Evolutionary conservation across 1,140 invertebrate genomes (phyloP), one percentile per base, ranked within the genome.

Genomic region (Battus philenor): DNA sequence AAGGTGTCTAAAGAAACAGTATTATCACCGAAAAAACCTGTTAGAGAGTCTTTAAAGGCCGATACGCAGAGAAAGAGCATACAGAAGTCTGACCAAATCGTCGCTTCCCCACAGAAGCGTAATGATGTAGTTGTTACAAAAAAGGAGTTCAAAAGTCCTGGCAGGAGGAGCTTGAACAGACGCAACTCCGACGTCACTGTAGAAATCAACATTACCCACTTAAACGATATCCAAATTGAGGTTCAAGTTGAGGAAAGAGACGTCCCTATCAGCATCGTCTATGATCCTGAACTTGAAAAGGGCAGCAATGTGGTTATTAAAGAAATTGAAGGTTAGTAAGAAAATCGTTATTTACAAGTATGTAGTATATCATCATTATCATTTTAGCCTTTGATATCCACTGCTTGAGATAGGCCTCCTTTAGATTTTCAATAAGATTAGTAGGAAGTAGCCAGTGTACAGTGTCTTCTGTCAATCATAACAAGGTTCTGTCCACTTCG

Each of bases 171-270:
- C 39, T 26, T 70, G 9, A 64, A 50, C 6, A 55, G 65, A 29
- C 59, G 76, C 6, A 78, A 80, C 45, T 85, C 80, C 1, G 80
- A 84, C 43, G 75, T 87, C 6, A 84, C 85, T 0, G 79, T 87
- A 4, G 80, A 87, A 50, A 87, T 87, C 4, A 87, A 87, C 15
- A 87, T 87, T 48, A 77, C 81, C 2, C 85, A 87, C 45, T 64
- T 80, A 43, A 81, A 87, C 54, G 81, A 87, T 31, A 84, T 86
- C 13, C 80, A 86, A 44, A 85, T 87, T 20, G 81, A 87, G 54
- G 82, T 87, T 0, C 83, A 87, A 50, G 81, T 87, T 0, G 85
- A 87, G 31, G 83, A 87, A 36, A 66, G 80, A 29, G 81, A 87
- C 48, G 69, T 71, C 1, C 80, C 78, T 7, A 77, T 84, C 17